Conservation (phyloP, 2,797 vertebrate species). For the Molossus alvarezi region DNA sequence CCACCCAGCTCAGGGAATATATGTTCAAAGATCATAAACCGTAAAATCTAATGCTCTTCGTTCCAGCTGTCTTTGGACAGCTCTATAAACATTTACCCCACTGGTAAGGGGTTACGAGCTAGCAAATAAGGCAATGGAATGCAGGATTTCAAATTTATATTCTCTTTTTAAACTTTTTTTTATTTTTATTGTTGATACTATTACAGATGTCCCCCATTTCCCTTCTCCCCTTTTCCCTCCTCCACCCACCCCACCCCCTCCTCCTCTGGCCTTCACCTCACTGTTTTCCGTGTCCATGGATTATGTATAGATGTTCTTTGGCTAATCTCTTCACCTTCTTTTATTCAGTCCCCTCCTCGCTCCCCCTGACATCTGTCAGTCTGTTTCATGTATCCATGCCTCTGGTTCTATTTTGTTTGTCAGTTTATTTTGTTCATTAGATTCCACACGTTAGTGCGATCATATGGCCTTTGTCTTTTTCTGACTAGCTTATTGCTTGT, state of each 20-base stretch:
- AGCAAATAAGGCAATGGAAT: not conserved
- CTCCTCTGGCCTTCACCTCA: not conserved
- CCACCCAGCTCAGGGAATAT: slow-evolving; percentile 57
- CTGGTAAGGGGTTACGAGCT: not conserved
- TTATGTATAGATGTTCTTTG: not conserved
- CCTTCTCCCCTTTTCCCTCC: not conserved
- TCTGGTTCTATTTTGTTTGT: not conserved
- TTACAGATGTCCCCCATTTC: not conserved
- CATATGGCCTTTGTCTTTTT: not conserved
- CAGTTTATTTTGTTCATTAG: not conserved
- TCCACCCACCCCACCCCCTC: not conserved
- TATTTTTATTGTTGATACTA: not conserved
- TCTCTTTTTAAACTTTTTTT: not conserved
- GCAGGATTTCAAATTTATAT: slow-evolving; percentile 34
- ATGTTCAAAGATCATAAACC: slow-evolving; percentile 75
- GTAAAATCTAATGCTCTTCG: slow-evolving; percentile 65
- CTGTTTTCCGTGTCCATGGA: not conserved
- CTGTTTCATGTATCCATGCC: not conserved
- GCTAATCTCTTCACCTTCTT: not conserved
- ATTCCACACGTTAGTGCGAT: not conserved
- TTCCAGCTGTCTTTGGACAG: slow-evolving; percentile 47
- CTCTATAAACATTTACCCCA: slow-evolving; percentile 22
- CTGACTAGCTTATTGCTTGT: not conserved
- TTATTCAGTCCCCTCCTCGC: not conserved
- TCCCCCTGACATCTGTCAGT: not conserved